Conservation (phyloP, 2,113 vertebrate genomes). For the Lethenteron reissneri region DNA sequence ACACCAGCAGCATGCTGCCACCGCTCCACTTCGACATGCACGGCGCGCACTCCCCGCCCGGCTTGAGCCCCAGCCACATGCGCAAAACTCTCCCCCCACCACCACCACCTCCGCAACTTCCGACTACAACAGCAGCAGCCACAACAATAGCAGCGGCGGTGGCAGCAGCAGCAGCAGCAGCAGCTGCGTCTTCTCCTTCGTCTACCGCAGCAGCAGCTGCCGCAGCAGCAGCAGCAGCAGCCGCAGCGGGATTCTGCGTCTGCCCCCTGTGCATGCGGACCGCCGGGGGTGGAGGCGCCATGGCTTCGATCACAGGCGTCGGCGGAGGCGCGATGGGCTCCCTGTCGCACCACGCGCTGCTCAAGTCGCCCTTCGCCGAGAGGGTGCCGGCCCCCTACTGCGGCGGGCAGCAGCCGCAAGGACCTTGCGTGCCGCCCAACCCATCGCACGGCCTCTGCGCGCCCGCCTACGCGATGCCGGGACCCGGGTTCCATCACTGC, state of each 20-base stretch:
- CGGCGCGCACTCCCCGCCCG: not conserved
- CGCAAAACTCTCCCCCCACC: not conserved
- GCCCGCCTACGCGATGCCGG: not conserved
- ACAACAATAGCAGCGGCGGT: too few relatives aligned
- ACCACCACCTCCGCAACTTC: too few relatives aligned
- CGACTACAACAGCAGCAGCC: not conserved
- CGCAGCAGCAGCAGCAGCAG: too few relatives aligned
- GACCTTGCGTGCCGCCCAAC: not conserved
- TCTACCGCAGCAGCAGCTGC: not conserved
- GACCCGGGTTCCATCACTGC: not conserved
- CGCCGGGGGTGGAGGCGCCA: not conserved
- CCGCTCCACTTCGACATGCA: not conserved
- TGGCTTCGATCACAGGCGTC: not conserved
- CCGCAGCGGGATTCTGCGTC: not conserved
- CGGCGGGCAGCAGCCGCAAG: not conserved
- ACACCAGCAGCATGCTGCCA: not conserved
- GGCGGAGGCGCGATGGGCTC: not conserved
- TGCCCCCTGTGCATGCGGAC: constrained; percentile 3
- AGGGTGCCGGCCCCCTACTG: not conserved
- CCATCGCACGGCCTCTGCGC: not conserved
- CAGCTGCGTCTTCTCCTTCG: not conserved
- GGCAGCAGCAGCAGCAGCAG: too few relatives aligned
- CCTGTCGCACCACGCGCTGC: not conserved
- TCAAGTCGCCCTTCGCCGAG: constrained; percentile 2
- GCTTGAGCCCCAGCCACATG: not conserved